Evolutionary conservation across 2,888 invertebrate species (phyloP).

Genomic region (Xestobium rufovillosum): DNA sequence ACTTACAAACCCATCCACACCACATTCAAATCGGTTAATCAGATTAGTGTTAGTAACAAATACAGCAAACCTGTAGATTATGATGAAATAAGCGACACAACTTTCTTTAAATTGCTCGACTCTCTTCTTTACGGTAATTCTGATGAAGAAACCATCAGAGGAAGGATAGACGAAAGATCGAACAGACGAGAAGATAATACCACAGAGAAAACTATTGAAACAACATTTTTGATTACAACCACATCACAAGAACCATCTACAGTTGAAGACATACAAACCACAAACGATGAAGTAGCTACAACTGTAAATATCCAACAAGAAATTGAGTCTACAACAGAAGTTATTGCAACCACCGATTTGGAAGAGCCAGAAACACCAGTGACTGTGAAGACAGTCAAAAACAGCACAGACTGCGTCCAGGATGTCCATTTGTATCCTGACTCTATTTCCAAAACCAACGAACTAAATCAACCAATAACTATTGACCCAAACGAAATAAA

Average conservation of each 20-base stretch:
- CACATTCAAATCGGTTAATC: conserved; percentile 4
- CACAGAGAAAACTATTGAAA: conserved; percentile 17
- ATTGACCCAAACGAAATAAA: conserved; percentile 24
- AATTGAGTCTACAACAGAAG: background rate
- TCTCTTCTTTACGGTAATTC: too few relatives aligned
- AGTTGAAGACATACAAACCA: too few relatives aligned
- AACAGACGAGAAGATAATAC: conserved; percentile 27
- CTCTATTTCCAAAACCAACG: conserved; percentile 8
- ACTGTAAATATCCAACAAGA: background rate
- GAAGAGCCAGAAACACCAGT: too few relatives aligned
- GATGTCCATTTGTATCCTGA: conserved; percentile 1
- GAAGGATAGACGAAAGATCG: conserved; percentile 29
- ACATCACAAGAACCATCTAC: too few relatives aligned
- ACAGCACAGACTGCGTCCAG: background rate
- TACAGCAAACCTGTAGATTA: conserved; percentile 4
- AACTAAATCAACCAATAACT: conserved; percentile 12
- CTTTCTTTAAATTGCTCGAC: too few relatives aligned
- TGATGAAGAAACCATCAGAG: conserved; percentile 13
- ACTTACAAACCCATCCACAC: conserved; percentile 9
- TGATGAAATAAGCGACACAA: conserved; percentile 8
- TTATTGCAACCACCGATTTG: too few relatives aligned
- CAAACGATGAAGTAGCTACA: too few relatives aligned
- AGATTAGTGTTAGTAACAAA: conserved; percentile 2
- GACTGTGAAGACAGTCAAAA: too few relatives aligned
- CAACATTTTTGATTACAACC: too few relatives aligned